phyloP scores from a whole-genome alignment of 2,113 vertebrate genomes.

The Glaucidium brasilianum region DNA sequence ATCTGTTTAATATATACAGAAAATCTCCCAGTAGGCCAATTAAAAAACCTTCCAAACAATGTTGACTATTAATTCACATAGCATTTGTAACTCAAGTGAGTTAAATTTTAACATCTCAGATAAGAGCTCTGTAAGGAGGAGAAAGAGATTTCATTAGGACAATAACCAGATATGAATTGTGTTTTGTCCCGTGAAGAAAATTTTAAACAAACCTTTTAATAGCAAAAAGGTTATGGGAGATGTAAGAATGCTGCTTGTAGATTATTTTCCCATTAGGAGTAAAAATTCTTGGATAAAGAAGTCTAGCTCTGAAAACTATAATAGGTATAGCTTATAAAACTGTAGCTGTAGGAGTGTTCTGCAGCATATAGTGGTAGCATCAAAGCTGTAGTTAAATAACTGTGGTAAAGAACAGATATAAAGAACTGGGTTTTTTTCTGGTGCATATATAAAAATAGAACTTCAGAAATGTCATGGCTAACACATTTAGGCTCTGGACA shows the following conservation, averaged over 20 bases:
- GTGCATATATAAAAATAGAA: slow-evolving; percentile 66
- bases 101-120: slow-evolving; percentile 65
- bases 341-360: slow-evolving; percentile 61
- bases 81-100: slow-evolving; percentile 65
- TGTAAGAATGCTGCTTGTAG: slow-evolving; percentile 60
- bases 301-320: slow-evolving; percentile 7
- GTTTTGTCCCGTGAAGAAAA: slow-evolving; percentile 48
- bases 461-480: slow-evolving; percentile 73
- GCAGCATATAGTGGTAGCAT: background rate
- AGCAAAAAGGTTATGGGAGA: background rate
- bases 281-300: slow-evolving; percentile 75
- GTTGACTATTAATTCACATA: slow-evolving; percentile 67
- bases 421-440: slow-evolving; percentile 49
- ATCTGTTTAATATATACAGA: slow-evolving; percentile 74
- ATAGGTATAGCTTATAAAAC: slow-evolving; percentile 63
- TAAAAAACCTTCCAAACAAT: slow-evolving; percentile 74
- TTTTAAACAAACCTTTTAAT: slow-evolving; percentile 58
- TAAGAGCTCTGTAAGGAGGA: slow-evolving; percentile 27
- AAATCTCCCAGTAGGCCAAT: slow-evolving; percentile 73
- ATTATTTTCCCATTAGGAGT: slow-evolving; percentile 76
- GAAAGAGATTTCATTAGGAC: slow-evolving; percentile 53
- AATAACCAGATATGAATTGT: slow-evolving; percentile 47
- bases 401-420: slow-evolving; percentile 55
- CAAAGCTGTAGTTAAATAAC: slow-evolving; percentile 68
- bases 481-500: slow-evolving; percentile 69